phyloP scores from a whole-genome alignment of 2,113 vertebrate genomes.

The Eolophus roseicapilla region DNA sequence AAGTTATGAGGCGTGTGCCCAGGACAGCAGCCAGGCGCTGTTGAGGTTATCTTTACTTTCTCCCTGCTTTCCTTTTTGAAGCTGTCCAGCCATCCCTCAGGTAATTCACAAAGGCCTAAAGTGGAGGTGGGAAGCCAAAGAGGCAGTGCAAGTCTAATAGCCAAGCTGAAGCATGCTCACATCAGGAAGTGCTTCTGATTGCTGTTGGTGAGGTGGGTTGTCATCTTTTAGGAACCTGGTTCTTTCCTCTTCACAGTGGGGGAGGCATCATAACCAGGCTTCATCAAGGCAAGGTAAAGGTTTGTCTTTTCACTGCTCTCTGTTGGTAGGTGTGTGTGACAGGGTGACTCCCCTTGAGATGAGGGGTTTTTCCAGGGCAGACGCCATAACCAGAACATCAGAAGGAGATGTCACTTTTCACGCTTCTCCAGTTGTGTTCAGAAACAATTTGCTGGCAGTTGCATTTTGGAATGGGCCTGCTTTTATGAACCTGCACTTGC shows the following conservation, averaged over 20 bases:
- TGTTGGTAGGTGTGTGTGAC: rapidly evolving
- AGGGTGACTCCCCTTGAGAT: background rate
- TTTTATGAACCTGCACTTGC: background rate
- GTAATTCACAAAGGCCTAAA: background rate
- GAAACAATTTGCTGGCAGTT: background rate
- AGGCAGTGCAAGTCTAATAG: rapidly evolving
- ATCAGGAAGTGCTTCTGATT: background rate
- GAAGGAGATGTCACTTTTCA: background rate
- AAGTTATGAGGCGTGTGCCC: background rate
- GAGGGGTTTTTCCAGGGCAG: background rate
- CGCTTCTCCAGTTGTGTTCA: background rate
- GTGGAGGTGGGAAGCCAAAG: background rate
- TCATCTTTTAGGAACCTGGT: background rate
- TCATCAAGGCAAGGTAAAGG: background rate
- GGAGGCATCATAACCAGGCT: background rate
- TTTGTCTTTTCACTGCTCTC: background rate
- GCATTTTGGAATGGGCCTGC: background rate
- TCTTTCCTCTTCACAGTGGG: rapidly evolving
- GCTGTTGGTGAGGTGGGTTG: background rate
- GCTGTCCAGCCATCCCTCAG: background rate
- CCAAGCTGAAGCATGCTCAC: background rate
- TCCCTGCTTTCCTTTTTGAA: background rate
- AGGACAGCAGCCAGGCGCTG: background rate
- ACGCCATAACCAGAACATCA: background rate
- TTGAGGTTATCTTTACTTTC: background rate